Conservation (phyloP, 2,113 vertebrate genomes). For the Peromyscus californicus region DNA sequence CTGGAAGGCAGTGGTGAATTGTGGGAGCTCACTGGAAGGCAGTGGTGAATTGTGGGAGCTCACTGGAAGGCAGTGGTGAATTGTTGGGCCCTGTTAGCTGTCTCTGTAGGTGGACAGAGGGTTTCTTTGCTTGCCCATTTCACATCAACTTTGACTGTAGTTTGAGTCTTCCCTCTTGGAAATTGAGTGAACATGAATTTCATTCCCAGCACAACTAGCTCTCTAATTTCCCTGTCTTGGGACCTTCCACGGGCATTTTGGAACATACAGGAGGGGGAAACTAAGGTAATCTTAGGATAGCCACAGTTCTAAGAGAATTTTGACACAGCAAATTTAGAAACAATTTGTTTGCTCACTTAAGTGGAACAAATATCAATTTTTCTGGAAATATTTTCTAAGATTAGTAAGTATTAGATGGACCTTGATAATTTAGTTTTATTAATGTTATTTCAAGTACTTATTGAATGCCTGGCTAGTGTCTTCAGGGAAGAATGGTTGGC, state of each 20-base stretch:
- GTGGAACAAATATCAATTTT: conserved; percentile 40
- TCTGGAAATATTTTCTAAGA: conserved; percentile 63
- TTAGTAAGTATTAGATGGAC: conserved; percentile 48
- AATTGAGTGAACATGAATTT: conserved; percentile 56
- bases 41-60: not conserved
- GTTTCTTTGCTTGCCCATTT: conserved; percentile 22
- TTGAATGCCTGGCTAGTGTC: conserved; percentile 53
- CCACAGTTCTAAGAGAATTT: conserved; percentile 48
- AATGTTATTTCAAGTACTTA: conserved; percentile 69
- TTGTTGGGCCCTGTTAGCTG: not conserved
- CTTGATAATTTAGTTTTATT: conserved; percentile 61
- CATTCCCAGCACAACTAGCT: conserved; percentile 80
- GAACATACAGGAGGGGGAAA: conserved; percentile 65
- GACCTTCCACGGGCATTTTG: conserved; percentile 73
- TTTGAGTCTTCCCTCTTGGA: conserved; percentile 71
- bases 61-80: conserved; percentile 47
- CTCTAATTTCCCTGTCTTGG: conserved; percentile 75
- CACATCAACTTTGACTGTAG: conserved; percentile 63
- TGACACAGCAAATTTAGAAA: conserved; percentile 37
- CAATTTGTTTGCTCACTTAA: conserved; percentile 63
- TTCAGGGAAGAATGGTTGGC: conserved; percentile 49
- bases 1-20: conserved; percentile 14
- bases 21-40: too few species aligned
- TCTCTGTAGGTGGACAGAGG: conserved; percentile 54
- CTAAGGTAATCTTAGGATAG: conserved; percentile 46